A percentile compares a stretch with the other conserved stretches of the same genome.
These are phyloP conservation scores for Rhimphoctona megacephalus DNA, from an alignment of 2,888 invertebrate genomes.

Conservation along the genomic window DNA sequence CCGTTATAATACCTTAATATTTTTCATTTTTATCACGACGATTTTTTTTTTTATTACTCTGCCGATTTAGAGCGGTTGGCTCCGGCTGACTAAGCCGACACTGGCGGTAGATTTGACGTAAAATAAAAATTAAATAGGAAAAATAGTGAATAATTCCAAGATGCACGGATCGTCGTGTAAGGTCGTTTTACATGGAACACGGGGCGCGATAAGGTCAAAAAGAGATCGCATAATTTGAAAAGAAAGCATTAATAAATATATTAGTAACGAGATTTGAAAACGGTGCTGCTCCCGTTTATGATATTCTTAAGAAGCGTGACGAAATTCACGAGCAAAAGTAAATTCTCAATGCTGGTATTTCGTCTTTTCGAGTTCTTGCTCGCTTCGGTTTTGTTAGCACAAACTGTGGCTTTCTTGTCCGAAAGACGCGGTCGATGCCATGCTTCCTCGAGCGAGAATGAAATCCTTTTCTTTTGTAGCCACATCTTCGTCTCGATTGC, in stretches of 20 bases:
- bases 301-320: conserved; percentile 62
- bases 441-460: conserved; percentile 63
- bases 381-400: conserved; percentile 19
- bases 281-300: conserved; percentile 51
- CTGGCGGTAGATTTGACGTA: too few relatives aligned
- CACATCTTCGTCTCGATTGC: conserved; percentile 3
- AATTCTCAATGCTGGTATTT: conserved; percentile 65
- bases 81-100: too few relatives aligned
- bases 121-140: too few relatives aligned
- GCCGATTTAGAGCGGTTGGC: too few relatives aligned
- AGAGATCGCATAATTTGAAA: too few relatives aligned
- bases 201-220: too few relatives aligned
- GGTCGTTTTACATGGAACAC: too few relatives aligned
- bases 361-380: conserved; percentile 68
- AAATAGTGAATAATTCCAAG: too few relatives aligned
- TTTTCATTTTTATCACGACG: too few relatives aligned
- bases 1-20: neutral
- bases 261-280: too few relatives aligned
- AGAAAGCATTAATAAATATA: conserved; percentile 8
- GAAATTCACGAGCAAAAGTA: conserved; percentile 63
- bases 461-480: conserved; percentile 54
- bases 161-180: too few relatives aligned
- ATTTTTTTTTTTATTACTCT: too few relatives aligned
- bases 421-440: conserved; percentile 27
- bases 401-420: conserved; percentile 52